Evolutionary conservation across 2,113 vertebrate genomes (phyloP).

Genomic region (Arothron firmamentum): DNA sequence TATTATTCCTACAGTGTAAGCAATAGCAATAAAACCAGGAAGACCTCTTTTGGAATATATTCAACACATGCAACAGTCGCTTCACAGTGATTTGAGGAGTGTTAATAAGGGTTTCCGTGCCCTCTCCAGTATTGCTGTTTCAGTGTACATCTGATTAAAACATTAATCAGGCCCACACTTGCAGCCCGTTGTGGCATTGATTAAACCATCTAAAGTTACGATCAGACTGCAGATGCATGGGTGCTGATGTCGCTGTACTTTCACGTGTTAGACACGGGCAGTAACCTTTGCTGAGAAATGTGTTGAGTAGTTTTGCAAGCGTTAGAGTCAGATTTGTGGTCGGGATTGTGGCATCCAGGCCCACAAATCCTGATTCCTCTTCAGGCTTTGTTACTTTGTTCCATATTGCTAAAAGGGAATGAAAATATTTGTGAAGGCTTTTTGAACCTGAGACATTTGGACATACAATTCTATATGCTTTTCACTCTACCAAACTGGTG

Average conservation of each 20-base stretch:
- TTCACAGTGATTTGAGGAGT: conserved; percentile 12
- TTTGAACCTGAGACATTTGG: too few relatives aligned
- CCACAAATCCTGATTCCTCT: too few relatives aligned
- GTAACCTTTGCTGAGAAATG: conserved; percentile 19
- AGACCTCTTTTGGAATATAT: conserved; percentile 1
- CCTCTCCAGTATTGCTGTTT: conserved; percentile 29
- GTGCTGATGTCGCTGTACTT: conserved; percentile 37
- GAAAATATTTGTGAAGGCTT: too few relatives aligned
- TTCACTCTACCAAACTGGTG: too few relatives aligned
- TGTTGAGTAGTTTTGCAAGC: background rate
- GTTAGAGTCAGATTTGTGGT: too few relatives aligned
- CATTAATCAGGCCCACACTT: conserved; percentile 58
- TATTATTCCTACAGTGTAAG: background rate
- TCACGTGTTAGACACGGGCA: background rate
- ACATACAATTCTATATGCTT: too few relatives aligned
- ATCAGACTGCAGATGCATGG: conserved; percentile 26
- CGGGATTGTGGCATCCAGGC: too few relatives aligned
- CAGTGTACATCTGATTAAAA: conserved; percentile 56
- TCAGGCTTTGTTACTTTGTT: too few relatives aligned
- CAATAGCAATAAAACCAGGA: background rate
- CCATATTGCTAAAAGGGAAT: too few relatives aligned
- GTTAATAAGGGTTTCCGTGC: conserved; percentile 27
- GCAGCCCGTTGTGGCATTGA: conserved; percentile 50
- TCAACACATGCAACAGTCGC: background rate
- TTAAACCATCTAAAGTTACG: conserved; percentile 53